Evolutionary conservation across 1,140 invertebrate species (phyloP).

Genomic region (Caenorhabditis brenneri): DNA sequence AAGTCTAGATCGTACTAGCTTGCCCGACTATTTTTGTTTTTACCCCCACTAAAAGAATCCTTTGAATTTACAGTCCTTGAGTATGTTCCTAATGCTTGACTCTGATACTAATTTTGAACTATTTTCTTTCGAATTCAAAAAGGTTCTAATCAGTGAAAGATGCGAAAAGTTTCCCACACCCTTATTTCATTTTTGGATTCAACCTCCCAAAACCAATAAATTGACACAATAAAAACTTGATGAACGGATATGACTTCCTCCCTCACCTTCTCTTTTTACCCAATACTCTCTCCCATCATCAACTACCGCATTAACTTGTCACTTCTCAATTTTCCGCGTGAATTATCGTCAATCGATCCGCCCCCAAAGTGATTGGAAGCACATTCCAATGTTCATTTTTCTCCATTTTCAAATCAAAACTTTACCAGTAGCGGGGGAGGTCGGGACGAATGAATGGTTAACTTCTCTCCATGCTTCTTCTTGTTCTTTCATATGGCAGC

Average conservation of each 20-base stretch:
- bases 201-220: neutral
- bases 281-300: neutral
- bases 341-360: conserved; percentile 31
- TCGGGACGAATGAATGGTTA: neutral
- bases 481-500: conserved; percentile 1
- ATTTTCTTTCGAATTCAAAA: too few relatives aligned
- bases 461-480: neutral
- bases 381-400: neutral
- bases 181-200: neutral
- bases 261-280: neutral
- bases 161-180: too few relatives aligned
- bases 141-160: too few relatives aligned
- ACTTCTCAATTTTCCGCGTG: conserved; percentile 35
- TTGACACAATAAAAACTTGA: conserved; percentile 29
- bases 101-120: too few relatives aligned
- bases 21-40: too few relatives aligned
- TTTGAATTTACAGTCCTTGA: too few relatives aligned
- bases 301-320: conserved; percentile 43
- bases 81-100: too few relatives aligned
- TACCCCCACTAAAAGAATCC: too few relatives aligned
- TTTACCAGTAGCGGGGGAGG: neutral
- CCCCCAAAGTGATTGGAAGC: neutral
- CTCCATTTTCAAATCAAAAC: too few relatives aligned
- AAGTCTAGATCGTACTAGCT: too few relatives aligned
- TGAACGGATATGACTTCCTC: conserved; percentile 12